Conservation (phyloP, 2,888 invertebrate genomes). For the Hirtodrosophila histrioides region DNA sequence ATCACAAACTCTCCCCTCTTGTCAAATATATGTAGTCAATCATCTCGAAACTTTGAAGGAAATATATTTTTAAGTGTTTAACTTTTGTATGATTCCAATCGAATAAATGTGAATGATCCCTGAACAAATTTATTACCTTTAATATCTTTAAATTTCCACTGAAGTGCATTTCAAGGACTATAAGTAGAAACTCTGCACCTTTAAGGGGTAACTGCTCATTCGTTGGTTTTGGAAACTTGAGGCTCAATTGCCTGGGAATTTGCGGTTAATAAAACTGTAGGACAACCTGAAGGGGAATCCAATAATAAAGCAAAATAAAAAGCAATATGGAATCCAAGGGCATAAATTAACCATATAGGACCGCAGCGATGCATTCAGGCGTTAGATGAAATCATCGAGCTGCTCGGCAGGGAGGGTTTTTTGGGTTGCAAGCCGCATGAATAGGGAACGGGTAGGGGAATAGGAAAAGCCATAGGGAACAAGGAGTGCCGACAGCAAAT, state of each 20-base stretch:
- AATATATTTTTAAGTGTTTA: no score
- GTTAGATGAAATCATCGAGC: constrained; percentile 59
- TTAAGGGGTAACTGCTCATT: constrained; percentile 42
- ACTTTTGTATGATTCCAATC: constrained; percentile 1
- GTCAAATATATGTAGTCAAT: no score
- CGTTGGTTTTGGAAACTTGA: constrained; percentile 28
- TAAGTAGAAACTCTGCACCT: constrained; percentile 8
- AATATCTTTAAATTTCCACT: constrained; percentile 10
- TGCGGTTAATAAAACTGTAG: constrained; percentile 60
- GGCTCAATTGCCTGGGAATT: constrained; percentile 65
- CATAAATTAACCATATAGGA: constrained; percentile 67
- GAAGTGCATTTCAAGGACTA: constrained; percentile 26
- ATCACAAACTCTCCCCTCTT: no score
- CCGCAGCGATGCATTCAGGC: constrained; percentile 62
- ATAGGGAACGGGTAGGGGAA: not conserved
- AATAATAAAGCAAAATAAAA: constrained; percentile 43
- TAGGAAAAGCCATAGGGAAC: not conserved
- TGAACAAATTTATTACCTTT: constrained; percentile 26
- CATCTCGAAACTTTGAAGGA: no score
- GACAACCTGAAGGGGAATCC: constrained; percentile 18
- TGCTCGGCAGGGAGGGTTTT: constrained; percentile 3
- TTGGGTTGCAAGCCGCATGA: constrained; percentile 36
- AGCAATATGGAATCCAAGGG: constrained; percentile 43
- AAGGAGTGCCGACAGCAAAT: constrained; percentile 37
- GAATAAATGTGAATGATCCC: constrained; percentile 16